phyloP scores from a whole-genome alignment of 1,140 invertebrate species.

The Octopus bimaculoides region DNA sequence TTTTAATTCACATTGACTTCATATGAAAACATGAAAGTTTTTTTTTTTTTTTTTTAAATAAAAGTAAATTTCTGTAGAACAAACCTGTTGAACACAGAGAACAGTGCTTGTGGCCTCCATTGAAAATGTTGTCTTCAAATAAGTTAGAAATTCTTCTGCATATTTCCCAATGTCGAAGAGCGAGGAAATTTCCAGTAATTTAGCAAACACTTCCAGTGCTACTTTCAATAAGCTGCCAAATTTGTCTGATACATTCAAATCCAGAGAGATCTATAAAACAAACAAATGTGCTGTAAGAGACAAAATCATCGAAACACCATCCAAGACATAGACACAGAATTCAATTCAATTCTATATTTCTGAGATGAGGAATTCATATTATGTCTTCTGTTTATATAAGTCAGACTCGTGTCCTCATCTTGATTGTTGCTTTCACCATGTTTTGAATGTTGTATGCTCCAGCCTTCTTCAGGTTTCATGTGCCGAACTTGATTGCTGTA shows the following conservation, averaged over 20 bases:
- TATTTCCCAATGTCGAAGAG: slow-evolving; percentile 72
- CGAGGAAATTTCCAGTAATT: slow-evolving; percentile 74
- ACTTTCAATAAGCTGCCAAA: slow-evolving; percentile 71
- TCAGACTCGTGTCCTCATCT: no score
- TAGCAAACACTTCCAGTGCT: slow-evolving; percentile 67
- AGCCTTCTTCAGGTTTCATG: no score
- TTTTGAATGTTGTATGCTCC: no score
- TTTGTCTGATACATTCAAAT: slow-evolving; percentile 70
- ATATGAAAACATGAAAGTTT: not conserved
- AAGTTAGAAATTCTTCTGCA: slow-evolving; percentile 78
- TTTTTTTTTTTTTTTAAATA: no score
- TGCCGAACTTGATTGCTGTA: no score
- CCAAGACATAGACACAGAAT: no score
- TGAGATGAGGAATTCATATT: no score
- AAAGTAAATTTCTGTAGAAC: no score
- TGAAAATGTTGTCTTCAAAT: slow-evolving; percentile 71
- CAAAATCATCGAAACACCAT: no score
- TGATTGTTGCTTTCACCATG: no score
- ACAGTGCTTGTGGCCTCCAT: slow-evolving; percentile 72
- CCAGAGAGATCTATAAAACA: slow-evolving; percentile 68
- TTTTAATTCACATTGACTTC: not conserved
- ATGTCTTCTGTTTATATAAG: no score
- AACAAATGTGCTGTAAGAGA: not conserved
- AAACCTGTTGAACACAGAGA: slow-evolving; percentile 73
- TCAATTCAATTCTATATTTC: no score